A percentile compares a stretch with the other conserved stretches of the same genome.
These are phyloP conservation scores for Manis crassicaudata DNA, from an alignment of 2,797 vertebrate species.

Conservation along the genomic window DNA sequence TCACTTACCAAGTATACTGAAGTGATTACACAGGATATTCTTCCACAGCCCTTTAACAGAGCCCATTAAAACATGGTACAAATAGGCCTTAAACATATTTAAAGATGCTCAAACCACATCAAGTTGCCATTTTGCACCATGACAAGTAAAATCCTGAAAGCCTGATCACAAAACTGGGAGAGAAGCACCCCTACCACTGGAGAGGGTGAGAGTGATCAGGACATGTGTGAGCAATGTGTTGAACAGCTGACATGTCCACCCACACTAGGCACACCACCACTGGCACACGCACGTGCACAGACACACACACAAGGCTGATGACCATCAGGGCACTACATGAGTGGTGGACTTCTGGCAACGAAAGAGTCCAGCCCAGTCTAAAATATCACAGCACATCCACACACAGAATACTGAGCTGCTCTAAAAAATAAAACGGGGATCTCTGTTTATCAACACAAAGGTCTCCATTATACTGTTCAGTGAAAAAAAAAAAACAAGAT, in stretches of 20 bases:
- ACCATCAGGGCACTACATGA: background rate
- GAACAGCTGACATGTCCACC: background rate
- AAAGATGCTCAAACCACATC: background rate
- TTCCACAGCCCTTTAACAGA: background rate
- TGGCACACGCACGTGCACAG: accelerated
- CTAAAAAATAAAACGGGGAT: background rate
- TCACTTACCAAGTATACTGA: background rate
- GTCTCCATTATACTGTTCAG: background rate
- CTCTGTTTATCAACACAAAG: background rate
- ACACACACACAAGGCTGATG: background rate
- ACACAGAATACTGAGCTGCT: background rate
- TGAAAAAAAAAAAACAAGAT: background rate
- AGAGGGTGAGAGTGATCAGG: background rate
- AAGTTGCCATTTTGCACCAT: background rate
- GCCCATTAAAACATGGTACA: background rate
- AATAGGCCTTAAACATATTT: background rate
- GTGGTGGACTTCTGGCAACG: background rate
- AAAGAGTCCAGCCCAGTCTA: background rate
- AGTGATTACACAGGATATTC: background rate
- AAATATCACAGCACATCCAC: background rate
- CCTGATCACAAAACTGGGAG: background rate
- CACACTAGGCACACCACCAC: background rate
- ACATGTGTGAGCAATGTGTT: accelerated
- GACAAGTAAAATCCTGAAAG: background rate
- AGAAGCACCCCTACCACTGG: background rate